A percentile compares a stretch with the other conserved stretches of the same genome.
Conservation (phyloP, 2,113 vertebrate species). For the Montifringilla adamsi region DNA sequence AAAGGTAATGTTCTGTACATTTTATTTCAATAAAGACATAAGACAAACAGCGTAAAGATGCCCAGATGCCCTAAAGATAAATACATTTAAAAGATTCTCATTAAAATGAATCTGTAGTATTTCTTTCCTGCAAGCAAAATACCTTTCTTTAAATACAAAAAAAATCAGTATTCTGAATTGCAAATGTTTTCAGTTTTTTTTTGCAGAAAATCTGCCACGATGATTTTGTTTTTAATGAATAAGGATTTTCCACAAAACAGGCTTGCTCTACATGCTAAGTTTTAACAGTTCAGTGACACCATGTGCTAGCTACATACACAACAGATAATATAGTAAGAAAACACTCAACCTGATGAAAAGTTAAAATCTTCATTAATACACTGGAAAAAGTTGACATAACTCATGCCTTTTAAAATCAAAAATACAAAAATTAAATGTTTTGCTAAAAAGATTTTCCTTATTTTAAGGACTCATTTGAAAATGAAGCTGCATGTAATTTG, state of each 20-base stretch:
- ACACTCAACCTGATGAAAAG: constrained; percentile 94
- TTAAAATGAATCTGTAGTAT: constrained; percentile 87
- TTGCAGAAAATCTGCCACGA: constrained; percentile 91
- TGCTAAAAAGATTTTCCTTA: constrained; percentile 92
- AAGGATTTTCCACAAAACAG: constrained; percentile 91
- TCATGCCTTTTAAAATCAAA: constrained; percentile 98
- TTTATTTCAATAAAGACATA: constrained; percentile 93
- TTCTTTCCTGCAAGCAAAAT: constrained; percentile 89
- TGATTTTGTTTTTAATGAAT: constrained; percentile 83
- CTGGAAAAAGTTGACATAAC: constrained; percentile 96
- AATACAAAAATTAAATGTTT: constrained; percentile 95
- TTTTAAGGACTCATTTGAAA: constrained; percentile 92
- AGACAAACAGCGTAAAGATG: constrained; percentile 88
- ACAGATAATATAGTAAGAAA: constrained; percentile 90
- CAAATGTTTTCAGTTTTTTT: constrained; percentile 76
- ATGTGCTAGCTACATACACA: constrained; percentile 91
- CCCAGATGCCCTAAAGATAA: constrained; percentile 88
- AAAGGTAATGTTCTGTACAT: constrained; percentile 91
- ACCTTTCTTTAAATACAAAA: constrained; percentile 85
- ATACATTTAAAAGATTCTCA: constrained; percentile 89
- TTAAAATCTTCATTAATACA: constrained; percentile 99
- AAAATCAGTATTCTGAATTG: constrained; percentile 79
- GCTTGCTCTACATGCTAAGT: constrained; percentile 94
- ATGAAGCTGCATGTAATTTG: constrained; percentile 95
- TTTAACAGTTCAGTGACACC: constrained; percentile 90